Base-by-base conservation (phyloP, 35 echinoderm and acorn worm species). In the Heliocidaris tuberculata region DNA sequence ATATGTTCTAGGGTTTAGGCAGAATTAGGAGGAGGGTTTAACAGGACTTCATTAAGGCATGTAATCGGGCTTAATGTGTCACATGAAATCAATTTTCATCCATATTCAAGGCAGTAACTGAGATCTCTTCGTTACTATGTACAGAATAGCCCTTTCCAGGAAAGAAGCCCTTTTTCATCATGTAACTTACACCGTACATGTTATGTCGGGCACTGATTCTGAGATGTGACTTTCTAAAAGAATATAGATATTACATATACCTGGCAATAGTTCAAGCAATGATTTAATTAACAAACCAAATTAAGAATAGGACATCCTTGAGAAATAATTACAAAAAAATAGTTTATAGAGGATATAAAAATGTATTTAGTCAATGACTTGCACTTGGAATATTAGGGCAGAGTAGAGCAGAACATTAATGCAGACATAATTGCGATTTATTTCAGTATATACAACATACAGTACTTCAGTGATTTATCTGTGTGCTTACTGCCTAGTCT, bases 31-130 rank as follows among this genome's bases (percentile, higher is more conserved):
- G 65, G 65, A 78, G 65, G 65, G 65, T 78, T 78, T 78, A 78
- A 78, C 65, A 4, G 65, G 65, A 78, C 65, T 78, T 78, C 15
- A 78, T 78, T n/a, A 78, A 78, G 27, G 17, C 65, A 78, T 78
- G 65, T 78, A 78, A 78, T 78, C 65, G 8, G 65, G 65, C 65
- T 78, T 78, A 78, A n/a, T 78, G 65, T 78, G 65, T 78, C 65
- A 78, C 65, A 78, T 78, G 65, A 78, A 78, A 78, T 78, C 65
- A 78, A 78, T 78, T 78, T 78, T 78, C 65, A 19, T 78, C 65
- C 65, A 78, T 78, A 24, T 27, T 78, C 21, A 7, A 78, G 65
- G 65, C 65, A 78, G 15, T 78, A 78, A n/a, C 27, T 78, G 65
- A 78, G 65, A n/a, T 78, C 10, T 56, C 2, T 11, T 10, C 10